Evolutionary conservation across 2,113 vertebrate species (phyloP), one percentile per base, ranked within the genome.

Genomic region (Crypturellus undulatus): DNA sequence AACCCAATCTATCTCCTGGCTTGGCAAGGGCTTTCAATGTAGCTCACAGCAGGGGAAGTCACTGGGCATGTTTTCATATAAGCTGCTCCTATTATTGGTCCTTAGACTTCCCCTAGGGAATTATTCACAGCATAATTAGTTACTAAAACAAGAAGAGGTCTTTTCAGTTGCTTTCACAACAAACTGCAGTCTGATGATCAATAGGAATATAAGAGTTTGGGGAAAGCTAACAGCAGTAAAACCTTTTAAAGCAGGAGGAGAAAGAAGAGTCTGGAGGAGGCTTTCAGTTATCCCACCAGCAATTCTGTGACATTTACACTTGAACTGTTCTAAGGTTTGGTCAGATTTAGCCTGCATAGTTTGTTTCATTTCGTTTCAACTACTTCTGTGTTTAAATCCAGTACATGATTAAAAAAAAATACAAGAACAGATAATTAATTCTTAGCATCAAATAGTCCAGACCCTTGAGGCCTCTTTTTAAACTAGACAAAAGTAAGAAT

Each of bases 1-100:
- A 97, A 90, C 92, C 69, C 45, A 96, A 93, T 96, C 65, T 96
- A 83, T 80, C 83, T 95, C 72, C 80, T 89, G 85, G 56, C 75
- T 94, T 92, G 43, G 92, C 70, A 96, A 96, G 60, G 64, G 20
- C 80, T 96, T 96, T 82, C 40, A 84, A 8, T 63, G 70, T 17
- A 70, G n/a, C 19, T 94, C 86, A 84, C 86, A 91, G 78, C 90
- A 93, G 86, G 80, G 17, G 6, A 84, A 84, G 45, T 49, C 92
- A 77, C 63, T 91, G 84, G 65, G 51, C 54, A 83, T 75, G 28
- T 71, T 88, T 86, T 90, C 79, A 51, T 75, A 60, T 58, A 91
- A 88, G 68, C 56, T 90, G 14, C 32, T 83, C 19, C 56, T 83
- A 34, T 91, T 95, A 91, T 12, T 56, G 19, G 64, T 40, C 34